Conservation (phyloP, 2,888 invertebrate genomes). For the Blomia tropicalis region DNA sequence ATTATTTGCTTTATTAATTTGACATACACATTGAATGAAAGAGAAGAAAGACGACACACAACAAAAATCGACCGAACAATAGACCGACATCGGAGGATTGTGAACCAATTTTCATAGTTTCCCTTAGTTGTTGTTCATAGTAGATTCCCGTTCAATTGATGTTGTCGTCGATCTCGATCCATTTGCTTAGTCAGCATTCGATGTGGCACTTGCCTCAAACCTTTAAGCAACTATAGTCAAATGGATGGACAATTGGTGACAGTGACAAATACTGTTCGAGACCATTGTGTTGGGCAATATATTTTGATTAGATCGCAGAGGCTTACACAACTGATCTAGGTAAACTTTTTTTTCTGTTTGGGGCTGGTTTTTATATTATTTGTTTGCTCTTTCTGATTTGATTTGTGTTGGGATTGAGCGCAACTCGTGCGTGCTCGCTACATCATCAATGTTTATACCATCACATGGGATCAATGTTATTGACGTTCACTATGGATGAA, state of each 20-base stretch:
- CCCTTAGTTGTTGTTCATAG: no score
- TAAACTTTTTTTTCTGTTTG: not conserved
- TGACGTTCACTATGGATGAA: no score
- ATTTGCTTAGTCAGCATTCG: not conserved
- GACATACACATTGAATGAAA: not conserved
- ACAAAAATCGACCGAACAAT: no score
- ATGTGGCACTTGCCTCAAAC: not conserved
- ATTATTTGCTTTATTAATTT: constrained; percentile 11
- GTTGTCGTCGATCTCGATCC: no score
- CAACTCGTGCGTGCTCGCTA: no score
- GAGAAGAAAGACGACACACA: no score
- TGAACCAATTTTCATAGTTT: no score
- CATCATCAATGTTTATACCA: no score
- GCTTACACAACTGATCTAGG: not conserved
- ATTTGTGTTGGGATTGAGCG: no score
- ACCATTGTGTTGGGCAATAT: not conserved
- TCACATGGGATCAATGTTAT: no score
- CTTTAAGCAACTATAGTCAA: not conserved
- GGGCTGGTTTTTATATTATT: not conserved
- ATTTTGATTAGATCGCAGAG: not conserved
- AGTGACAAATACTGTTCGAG: not conserved
- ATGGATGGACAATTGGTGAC: not conserved
- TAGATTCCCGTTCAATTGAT: no score
- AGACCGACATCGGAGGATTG: no score
- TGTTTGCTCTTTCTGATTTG: not conserved